A percentile compares a stretch with the other conserved stretches of the same genome.
Conservation (phyloP, 2,797 vertebrate genomes). For the Sebastes glaucus region DNA sequence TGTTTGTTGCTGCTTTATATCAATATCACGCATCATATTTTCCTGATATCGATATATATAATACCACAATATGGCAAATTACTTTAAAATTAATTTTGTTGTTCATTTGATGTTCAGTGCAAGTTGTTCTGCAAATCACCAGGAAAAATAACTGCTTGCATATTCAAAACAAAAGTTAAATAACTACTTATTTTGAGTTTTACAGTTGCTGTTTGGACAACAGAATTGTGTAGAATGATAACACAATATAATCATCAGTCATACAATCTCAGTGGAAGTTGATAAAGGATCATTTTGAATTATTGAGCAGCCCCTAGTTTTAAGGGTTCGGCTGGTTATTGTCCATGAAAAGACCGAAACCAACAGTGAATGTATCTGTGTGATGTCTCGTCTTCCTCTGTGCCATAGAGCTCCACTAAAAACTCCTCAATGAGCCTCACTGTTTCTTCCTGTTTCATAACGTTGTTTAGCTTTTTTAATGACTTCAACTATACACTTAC, state of each 20-base stretch:
- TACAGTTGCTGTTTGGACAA: background rate
- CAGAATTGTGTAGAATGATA: no score
- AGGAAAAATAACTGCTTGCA: background rate
- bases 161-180: background rate
- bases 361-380: no score
- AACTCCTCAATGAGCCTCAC: background rate
- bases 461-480: background rate
- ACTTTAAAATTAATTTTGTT: background rate
- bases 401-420: background rate
- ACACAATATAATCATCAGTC: no score
- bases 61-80: background rate
- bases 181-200: background rate
- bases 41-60: background rate
- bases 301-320: no score
- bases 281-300: no score
- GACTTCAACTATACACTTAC: background rate
- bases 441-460: background rate
- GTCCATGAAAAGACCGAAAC: no score
- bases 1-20: background rate
- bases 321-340: no score
- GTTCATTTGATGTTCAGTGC: background rate
- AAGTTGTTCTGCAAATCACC: background rate
- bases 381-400: background rate
- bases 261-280: no score
- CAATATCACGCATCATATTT: background rate